Percentiles rank a stretch among this genome's conserved stretches.
Evolutionary conservation across 1,140 invertebrate species (phyloP).

Genomic region (Atta cephalotes): DNA sequence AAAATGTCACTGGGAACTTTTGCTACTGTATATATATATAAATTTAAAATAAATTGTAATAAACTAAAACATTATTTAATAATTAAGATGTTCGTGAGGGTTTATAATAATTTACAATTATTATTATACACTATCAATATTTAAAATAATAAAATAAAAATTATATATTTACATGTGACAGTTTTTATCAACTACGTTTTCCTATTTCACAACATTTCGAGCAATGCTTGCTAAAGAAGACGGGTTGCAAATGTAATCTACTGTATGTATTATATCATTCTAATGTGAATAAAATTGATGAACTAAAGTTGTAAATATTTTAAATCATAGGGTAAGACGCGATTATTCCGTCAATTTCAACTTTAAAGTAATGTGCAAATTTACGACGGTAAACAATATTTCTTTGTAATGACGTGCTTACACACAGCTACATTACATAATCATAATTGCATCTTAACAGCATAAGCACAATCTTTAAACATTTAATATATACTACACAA

Average conservation of each 20-base stretch:
- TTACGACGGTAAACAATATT: too few relatives aligned
- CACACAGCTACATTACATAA: too few relatives aligned
- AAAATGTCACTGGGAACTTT: not conserved
- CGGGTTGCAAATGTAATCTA: not conserved
- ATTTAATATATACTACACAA: too few relatives aligned
- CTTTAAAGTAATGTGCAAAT: too few relatives aligned
- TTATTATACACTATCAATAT: not conserved
- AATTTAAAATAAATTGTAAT: not conserved
- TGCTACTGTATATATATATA: too few relatives aligned
- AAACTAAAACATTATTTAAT: not conserved
- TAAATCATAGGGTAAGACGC: not conserved
- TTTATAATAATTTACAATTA: not conserved
- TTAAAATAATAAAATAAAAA: not conserved
- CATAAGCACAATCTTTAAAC: too few relatives aligned
- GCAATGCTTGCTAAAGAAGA: conserved; percentile 1
- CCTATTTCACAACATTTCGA: conserved; percentile 25
- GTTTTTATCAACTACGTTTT: conserved; percentile 37
- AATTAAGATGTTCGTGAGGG: not conserved
- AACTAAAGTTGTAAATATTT: not conserved
- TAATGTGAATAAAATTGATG: not conserved
- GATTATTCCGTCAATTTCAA: too few relatives aligned
- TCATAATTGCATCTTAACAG: too few relatives aligned
- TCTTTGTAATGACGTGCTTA: too few relatives aligned
- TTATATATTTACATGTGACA: conserved; percentile 23
- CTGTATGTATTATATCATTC: not conserved